Base-by-base conservation (phyloP, 2,888 invertebrate genomes). In the Acheta domesticus region DNA sequence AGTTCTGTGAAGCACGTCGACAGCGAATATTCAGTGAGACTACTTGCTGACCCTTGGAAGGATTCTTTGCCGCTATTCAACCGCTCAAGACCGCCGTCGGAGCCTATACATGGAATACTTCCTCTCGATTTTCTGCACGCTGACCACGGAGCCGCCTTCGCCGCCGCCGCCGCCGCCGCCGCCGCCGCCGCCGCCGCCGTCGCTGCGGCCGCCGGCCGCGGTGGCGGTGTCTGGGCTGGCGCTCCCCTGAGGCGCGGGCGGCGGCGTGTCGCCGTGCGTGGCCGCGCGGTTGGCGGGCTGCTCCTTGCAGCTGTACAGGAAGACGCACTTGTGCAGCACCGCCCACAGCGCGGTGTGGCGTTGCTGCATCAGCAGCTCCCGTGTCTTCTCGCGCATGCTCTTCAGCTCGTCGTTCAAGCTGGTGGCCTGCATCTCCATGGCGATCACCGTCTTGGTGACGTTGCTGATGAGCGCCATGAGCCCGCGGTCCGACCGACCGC, bases 381-480 rank as follows among this genome's bases (percentile, higher is more conserved):
- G 62, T 2, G 79, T 79, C 20, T 73, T 76, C 21, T 76, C 76
- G 12, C 79, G 49, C 76, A 79, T 73, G 75, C 62, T 50, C 21
- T 76, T 48, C 19, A 79, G 62, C 48, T 79, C 76, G 12, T 48
- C 79, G 16, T 79, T 76, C 76, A 79, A 12, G 11, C 48, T 21
- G 4, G 50, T 36, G 11, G 79, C 79, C n/a, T 79, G 73, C 1
- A 20, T 48, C 16, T 79, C 79, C 76, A 79, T 79, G 16, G 79
- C 79, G n/a, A 48, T n/a, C n/a, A 79, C 76, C 2, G 76, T 20
- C 2, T 79, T 75, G 4, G 79, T 79, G 8, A 79, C 76, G 36
- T 79, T 79, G n/a, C 48, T 76, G 19, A 79, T 76, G 76, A 79
- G 73, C 12, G 75, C 79, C 79, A 79, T 20, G 1, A 79, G 79